Base-by-base conservation (phyloP, 2,888 invertebrate genomes). In the Dryococelus australis region DNA sequence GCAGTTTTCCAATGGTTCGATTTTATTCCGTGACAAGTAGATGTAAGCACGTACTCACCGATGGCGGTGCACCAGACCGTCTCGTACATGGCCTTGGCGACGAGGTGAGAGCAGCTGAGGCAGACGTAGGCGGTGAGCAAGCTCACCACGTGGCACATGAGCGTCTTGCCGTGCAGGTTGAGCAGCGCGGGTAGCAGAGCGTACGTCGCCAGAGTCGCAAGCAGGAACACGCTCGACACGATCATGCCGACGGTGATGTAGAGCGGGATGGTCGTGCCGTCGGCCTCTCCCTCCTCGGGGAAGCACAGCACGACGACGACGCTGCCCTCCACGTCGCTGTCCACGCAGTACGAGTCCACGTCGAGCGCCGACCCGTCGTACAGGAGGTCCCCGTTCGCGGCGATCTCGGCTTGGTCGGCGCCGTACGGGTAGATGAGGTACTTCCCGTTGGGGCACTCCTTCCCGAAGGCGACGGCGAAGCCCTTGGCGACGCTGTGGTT, bases 151-250 rank as follows among this genome's bases (percentile, higher is more conserved):
- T 96, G 95, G 90, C 96, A 95, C 92, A 96, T 96, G 84, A 96
- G 93, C 24, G 95, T 96, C 90, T 95, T 94, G 0, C 96, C 96
- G 88, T 96, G 96, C 27, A 96, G 93, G 92, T 96, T 97, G 87
- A 95, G 94, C 87, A 96, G 92, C 89, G 94, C 94, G 0, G 96
- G 95, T 87, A 96, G 92, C 8, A 93, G 93, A 84, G 94, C 92
- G 92, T 96, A 96, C 47, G 96, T 96, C 88, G 95, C 85, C 88
- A 96, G 92, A 0, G 96, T 96, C 43, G 95, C 90, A 8, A 94
- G 92, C 89, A 96, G 93, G 90, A 96, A 96, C 16, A 94, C 92
- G 89, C 95, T 94, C n/a, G 96, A 96, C 88, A 95, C 94, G 84
- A 94, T 91, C 88, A 92, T 89, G 53, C 92, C 91, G 4, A 88